These are phyloP conservation scores for Sthenelais limicola DNA, from an alignment of 2,888 invertebrate genomes.

Conservation along the genomic window DNA sequence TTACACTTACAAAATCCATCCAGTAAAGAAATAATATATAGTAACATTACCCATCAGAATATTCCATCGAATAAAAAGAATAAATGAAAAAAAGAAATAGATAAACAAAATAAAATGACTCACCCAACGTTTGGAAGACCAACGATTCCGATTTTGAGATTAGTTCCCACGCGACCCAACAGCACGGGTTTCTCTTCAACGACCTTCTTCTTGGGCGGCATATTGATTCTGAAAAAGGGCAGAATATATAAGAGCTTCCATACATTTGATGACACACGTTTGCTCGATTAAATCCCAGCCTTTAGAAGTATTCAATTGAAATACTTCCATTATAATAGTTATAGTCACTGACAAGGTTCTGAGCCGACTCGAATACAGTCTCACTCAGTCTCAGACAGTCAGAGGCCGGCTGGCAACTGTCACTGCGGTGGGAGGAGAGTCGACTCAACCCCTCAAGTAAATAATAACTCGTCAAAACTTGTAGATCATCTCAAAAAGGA, in stretches of 20 bases:
- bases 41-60: no score
- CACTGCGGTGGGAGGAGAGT: no score
- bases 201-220: slow-evolving; percentile 78
- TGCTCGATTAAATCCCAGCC: background rate
- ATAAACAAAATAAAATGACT: slow-evolving; percentile 36
- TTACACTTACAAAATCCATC: no score
- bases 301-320: no score
- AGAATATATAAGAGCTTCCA: background rate
- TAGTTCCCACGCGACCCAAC: slow-evolving; percentile 95
- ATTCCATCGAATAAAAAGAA: no score
- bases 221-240: slow-evolving; percentile 53
- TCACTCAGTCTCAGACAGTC: background rate
- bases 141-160: slow-evolving; percentile 93
- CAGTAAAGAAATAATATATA: no score
- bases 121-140: slow-evolving; percentile 95
- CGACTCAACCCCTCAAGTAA: no score
- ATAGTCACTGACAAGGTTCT: no score
- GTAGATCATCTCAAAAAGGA: background rate
- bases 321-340: no score
- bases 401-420: background rate
- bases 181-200: slow-evolving; percentile 85
- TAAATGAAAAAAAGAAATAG: no score
- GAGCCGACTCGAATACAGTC: background rate
- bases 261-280: background rate
- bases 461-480: no score